Base-by-base conservation (phyloP, 2,888 invertebrate genomes). In the Phengaris alcon region DNA sequence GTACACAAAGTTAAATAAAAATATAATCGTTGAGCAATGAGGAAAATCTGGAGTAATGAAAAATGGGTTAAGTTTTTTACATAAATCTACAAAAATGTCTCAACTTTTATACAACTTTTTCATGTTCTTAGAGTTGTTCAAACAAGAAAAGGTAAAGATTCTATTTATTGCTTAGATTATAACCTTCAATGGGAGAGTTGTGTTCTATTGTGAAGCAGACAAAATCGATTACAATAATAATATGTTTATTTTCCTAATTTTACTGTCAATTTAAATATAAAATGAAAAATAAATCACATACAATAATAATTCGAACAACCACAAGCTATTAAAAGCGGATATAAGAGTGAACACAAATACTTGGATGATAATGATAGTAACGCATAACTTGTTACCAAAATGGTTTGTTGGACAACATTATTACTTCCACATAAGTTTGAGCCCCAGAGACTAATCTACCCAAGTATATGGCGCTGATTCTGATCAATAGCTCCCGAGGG, bases 11-110 rank as follows among this genome's bases (percentile, higher is more conserved):
- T 70, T 72, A 72, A 51, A 22, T 15, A 35, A 88, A 88, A 90
- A 87, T 89, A 91, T 91, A 91, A 91, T 91, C 91, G 89, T 89
- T 89, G 87, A 87, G 89, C 87, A 85, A 87, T 85, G 82, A 84
- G 82, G 86, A 84, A 85, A 82, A 82, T 81, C 81, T 82, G 81
- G 83, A 86, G 88, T 89, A 88, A 90, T 91, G 93, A 93, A 88
- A 89, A 91, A 93, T 90, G 88, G 86, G 81, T 82, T 77, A 93
- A 93, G 88, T 93, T 93, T 91, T 89, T 84, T 87, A 90, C 91
- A 92, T 93, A 93, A 93, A 93, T 93, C 92, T 90, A 81, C 80
- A 83, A 82, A 84, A 88, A 88, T 88, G 87, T 88, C 86, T 82
- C 79, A 86, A 88, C 70, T 75, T 70, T 55, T 75, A 22, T 72